Evolutionary conservation across 2,797 vertebrate species (phyloP), one percentile per base, ranked within the genome.

Genomic region (Sciaenops ocellatus): DNA sequence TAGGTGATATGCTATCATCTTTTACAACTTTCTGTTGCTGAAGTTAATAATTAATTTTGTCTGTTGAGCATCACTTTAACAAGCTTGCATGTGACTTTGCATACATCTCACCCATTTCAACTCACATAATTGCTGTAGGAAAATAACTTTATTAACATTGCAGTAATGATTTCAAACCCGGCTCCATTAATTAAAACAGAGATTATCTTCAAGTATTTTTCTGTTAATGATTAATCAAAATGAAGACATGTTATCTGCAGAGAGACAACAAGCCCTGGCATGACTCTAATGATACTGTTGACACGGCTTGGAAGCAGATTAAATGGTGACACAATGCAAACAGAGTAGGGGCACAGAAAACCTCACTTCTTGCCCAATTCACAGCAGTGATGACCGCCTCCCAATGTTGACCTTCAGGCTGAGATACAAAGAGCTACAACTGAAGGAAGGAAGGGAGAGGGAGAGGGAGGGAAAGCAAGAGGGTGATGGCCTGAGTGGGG

Each of bases 391-490:
- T 86, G 87, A 87, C 83, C 51, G 69, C 86, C 78, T 88, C 73
- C 86, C 46, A 69, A 62, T 55, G 86, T 44, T 89, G 88, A 93
- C 90, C 89, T 92, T 88, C 85, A 92, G 70, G 75, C 82, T 61
- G 62, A 47, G 81, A 79, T 67, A 73, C 77, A 76, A 59, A 48
- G 61, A 85, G 66, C 66, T 60, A 73, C 71, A 78, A 83, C 80
- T 76, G 55, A 76, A 30, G 22, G 52, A 76, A 24, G 20, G 72
- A 24, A 44, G 59, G 63, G 41, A 24, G 75, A 1, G n/a, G 47
- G 26, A 12, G 73, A 28, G 55, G 42, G 54, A 62, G 50, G 12
- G 38, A 17, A 24, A 30, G 50, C 16, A 16, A 22, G 59, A 34
- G 50, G 22, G 63, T 13, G 79, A 63, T 20, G 67, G 62, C 62